Base-by-base conservation (phyloP, 2,888 invertebrate genomes). In the Andrena dorsata region DNA sequence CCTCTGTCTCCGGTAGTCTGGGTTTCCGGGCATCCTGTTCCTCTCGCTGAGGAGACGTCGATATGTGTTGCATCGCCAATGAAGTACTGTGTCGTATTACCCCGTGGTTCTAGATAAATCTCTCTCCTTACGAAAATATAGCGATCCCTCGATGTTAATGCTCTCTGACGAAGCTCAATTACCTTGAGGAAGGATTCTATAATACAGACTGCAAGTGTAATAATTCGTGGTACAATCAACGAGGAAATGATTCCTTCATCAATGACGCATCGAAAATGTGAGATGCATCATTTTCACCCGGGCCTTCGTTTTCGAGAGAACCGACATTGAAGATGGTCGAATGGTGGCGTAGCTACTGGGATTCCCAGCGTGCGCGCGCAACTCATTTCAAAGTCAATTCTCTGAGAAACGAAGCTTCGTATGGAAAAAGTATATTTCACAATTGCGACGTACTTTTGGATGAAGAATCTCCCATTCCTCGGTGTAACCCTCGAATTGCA, bases 11-110 rank as follows among this genome's bases (percentile, higher is more conserved):
- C 85, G 84, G 72, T 75, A 66, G 69, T 79, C 66, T 71, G 69
- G 41, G 69, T 76, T 66, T 79, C 60, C 63, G 76, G 76, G 58
- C 56, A 64, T 64, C 80, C 70, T 49, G 74, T 60, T 71, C 69
- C 66, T 64, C 51, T 58, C 66, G 73, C 71, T 58, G 76, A 81
- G 74, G 84, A 83, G 78, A 71, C 81, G 69, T 84, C 83, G 80
- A 82, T 87, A 87, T 88, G 86, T 86, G 88, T 91, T 92, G 90
- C 90, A 91, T 92, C 89, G 89, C 90, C 90, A 90, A 90, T 91
- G 84, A 90, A 90, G 90, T 91, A 90, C 90, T 92, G 92, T 93
- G 92, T 92, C 91, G 91, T 93, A 92, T 90, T 63, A 83, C 86
- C 83, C 79, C 56, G 68, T 85, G 64, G 28, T 88, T 80, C 68